These are phyloP conservation scores for Chamaetylas fuelleborni DNA, from an alignment of 2,113 vertebrate genomes.

Conservation along the genomic window DNA sequence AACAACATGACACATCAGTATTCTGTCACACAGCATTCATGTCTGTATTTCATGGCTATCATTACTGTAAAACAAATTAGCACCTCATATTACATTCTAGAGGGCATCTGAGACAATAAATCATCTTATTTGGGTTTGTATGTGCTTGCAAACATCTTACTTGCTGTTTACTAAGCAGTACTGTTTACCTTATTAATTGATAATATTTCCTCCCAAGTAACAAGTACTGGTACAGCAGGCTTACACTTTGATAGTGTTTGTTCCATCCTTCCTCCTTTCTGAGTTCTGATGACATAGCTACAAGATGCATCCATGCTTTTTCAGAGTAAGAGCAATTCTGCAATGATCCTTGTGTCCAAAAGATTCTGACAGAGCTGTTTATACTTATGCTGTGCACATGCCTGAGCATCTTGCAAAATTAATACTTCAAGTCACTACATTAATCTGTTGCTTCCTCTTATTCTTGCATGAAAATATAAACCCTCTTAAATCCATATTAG, in stretches of 20 bases:
- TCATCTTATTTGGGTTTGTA: background rate
- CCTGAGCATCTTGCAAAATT: background rate
- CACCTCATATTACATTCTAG: background rate
- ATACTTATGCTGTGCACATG: background rate
- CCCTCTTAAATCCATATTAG: background rate
- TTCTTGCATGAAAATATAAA: background rate
- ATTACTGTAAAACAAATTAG: background rate
- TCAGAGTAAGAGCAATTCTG: background rate
- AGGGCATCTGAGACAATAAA: background rate
- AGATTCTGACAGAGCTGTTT: background rate
- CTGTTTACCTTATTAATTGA: background rate
- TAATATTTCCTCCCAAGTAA: background rate
- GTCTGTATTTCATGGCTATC: background rate
- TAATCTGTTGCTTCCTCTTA: background rate
- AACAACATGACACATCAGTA: background rate
- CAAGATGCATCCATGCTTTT: background rate
- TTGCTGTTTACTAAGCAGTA: background rate
- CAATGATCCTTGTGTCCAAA: background rate
- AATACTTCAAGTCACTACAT: background rate
- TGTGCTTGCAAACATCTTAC: background rate
- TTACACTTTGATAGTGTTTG: background rate
- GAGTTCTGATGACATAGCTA: background rate
- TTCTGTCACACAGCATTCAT: background rate
- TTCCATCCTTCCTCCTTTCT: background rate
- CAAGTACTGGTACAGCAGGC: background rate